Evolutionary conservation across 1,140 invertebrate genomes (phyloP).

Genomic region (Tetragonula clypearis): DNA sequence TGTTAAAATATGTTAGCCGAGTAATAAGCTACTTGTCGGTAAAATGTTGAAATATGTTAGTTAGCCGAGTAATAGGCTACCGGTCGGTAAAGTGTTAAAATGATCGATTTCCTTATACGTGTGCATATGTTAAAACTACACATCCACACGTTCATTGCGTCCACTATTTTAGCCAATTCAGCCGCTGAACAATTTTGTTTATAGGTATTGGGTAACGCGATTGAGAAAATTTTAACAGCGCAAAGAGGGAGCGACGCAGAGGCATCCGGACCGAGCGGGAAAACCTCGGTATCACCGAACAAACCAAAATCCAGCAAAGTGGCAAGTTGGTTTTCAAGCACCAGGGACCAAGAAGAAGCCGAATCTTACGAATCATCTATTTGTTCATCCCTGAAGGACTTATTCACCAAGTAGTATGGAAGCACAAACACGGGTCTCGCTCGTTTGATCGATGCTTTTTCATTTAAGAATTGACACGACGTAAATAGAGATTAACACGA

Average conservation of each 20-base stretch:
- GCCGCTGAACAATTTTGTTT: background rate
- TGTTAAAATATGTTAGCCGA: no score
- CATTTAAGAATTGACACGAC: conserved; percentile 17
- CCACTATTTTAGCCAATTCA: no score
- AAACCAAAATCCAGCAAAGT: conserved; percentile 74
- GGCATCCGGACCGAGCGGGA: conserved; percentile 74
- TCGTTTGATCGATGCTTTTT: conserved; percentile 22
- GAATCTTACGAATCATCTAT: conserved; percentile 89
- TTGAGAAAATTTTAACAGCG: conserved; percentile 88
- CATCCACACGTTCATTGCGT: no score
- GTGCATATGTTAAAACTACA: no score
- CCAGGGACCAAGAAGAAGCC: conserved; percentile 84
- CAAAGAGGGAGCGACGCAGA: conserved; percentile 79
- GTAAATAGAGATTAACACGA: conserved; percentile 20
- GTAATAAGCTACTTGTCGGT: no score
- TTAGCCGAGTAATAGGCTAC: no score
- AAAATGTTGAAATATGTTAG: no score
- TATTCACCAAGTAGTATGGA: conserved; percentile 88
- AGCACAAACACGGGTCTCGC: conserved; percentile 11
- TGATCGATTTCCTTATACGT: no score
- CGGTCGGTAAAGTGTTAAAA: no score
- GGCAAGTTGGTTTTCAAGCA: conserved; percentile 82
- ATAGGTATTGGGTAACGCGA: conserved; percentile 88
- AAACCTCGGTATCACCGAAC: conserved; percentile 74
- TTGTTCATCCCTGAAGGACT: conserved; percentile 90